phyloP scores from a whole-genome alignment of 2,113 vertebrate species.

The Onychostruthus taczanowskii region DNA sequence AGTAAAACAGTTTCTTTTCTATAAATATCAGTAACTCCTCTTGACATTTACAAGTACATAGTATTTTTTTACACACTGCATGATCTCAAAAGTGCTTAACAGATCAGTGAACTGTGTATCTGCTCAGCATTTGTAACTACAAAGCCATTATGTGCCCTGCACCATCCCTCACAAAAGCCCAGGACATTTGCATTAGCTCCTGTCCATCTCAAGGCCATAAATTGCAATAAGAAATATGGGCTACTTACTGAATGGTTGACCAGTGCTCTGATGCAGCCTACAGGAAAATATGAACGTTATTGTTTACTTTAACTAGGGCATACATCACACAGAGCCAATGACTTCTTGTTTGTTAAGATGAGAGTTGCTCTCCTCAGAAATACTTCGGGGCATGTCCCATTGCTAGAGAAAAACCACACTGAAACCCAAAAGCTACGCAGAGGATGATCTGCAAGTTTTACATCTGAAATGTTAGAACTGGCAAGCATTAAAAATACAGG shows the following conservation, averaged over 20 bases:
- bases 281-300: constrained; percentile 47
- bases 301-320: constrained; percentile 57
- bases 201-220: constrained; percentile 15
- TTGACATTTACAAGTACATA: constrained; percentile 74
- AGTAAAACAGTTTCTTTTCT: constrained; percentile 71
- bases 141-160: neutral
- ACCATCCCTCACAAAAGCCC: constrained; percentile 14
- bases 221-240: constrained; percentile 26
- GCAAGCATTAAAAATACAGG: constrained; percentile 31
- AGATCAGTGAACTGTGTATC: constrained; percentile 49
- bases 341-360: constrained; percentile 8
- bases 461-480: constrained; percentile 65
- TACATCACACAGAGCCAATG: constrained; percentile 31
- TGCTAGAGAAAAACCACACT: constrained; percentile 28
- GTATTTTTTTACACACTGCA: constrained; percentile 54
- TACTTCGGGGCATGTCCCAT: constrained; percentile 1
- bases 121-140: neutral
- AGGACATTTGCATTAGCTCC: constrained; percentile 24
- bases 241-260: constrained; percentile 43
- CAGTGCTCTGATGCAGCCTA: constrained; percentile 29
- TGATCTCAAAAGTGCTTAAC: constrained; percentile 42
- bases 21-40: constrained; percentile 75
- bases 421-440: neutral
- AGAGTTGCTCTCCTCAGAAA: constrained; percentile 14
- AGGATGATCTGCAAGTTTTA: constrained; percentile 27